phyloP scores from a whole-genome alignment of 1,140 invertebrate genomes.

The Agrilus planipennis region DNA sequence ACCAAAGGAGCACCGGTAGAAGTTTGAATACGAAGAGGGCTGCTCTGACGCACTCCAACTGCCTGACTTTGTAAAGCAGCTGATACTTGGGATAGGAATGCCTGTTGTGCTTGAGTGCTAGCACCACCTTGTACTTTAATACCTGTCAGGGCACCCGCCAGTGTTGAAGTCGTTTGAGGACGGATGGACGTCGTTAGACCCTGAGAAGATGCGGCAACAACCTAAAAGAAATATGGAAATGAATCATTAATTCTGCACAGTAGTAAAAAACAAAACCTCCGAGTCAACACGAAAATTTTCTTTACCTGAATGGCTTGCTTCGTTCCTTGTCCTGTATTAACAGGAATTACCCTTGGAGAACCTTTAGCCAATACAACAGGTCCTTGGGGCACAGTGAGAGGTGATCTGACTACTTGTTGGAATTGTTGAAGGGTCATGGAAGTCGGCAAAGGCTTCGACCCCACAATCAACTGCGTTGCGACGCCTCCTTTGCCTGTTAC shows the following conservation, averaged over 20 bases:
- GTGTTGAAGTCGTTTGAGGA: constrained; percentile 31
- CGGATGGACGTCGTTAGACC: constrained; percentile 35
- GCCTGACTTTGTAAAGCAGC: constrained; percentile 35
- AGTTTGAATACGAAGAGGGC: constrained; percentile 38
- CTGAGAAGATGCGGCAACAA: constrained; percentile 38
- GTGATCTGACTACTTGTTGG: constrained; percentile 61
- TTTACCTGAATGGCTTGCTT: constrained; percentile 33
- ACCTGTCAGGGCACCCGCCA: constrained; percentile 31
- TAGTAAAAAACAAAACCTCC: neutral
- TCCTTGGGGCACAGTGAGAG: constrained; percentile 33
- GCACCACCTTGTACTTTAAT: constrained; percentile 36
- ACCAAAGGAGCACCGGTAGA: constrained; percentile 35
- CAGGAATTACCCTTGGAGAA: constrained; percentile 28
- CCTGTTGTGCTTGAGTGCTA: constrained; percentile 30
- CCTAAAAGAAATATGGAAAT: constrained; percentile 29
- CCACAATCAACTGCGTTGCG: constrained; percentile 47
- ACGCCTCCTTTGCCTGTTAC: constrained; percentile 38
- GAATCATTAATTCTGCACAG: neutral
- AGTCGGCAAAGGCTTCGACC: constrained; percentile 46
- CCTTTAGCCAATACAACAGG: constrained; percentile 30
- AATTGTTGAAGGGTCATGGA: constrained; percentile 66
- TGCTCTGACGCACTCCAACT: constrained; percentile 27
- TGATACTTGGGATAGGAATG: constrained; percentile 33
- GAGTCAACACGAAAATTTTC: neutral
- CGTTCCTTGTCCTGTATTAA: constrained; percentile 27